These are phyloP conservation scores for Germaria angustata DNA, from an alignment of 2,888 invertebrate genomes.

Conservation along the genomic window DNA sequence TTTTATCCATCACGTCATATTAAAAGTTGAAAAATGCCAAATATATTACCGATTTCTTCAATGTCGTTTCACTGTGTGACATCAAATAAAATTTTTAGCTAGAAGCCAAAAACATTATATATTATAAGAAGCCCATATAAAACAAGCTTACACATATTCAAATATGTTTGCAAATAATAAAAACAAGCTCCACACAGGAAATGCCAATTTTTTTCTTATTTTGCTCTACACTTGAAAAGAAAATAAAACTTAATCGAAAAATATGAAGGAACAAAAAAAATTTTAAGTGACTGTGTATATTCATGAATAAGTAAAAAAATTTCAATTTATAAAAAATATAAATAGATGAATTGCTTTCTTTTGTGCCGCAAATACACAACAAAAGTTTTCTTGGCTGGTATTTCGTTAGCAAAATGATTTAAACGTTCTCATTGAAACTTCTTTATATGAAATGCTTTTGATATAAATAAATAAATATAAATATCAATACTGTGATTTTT, in stretches of 20 bases:
- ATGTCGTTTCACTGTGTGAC: neutral
- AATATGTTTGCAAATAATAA: neutral
- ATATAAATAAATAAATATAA: neutral
- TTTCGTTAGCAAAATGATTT: slow-evolving; percentile 22
- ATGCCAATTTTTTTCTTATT: neutral
- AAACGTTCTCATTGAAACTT: neutral
- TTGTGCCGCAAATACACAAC: neutral
- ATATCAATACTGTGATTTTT: neutral
- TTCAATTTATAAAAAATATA: neutral
- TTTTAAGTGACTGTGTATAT: neutral
- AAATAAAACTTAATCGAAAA: slow-evolving; percentile 17
- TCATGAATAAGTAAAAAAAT: neutral
- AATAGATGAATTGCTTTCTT: slow-evolving; percentile 2
- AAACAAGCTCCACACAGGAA: neutral
- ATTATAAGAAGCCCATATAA: neutral
- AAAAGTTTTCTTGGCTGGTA: neutral
- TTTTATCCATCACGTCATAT: no score
- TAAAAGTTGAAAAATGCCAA: no score
- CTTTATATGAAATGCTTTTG: no score
- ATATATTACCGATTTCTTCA: no score
- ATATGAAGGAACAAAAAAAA: neutral
- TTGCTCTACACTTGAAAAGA: slow-evolving; percentile 37
- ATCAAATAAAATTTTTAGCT: neutral
- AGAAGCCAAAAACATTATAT: slow-evolving; percentile 14
- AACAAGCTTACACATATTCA: neutral